Base-by-base conservation (phyloP, 1,140 invertebrate genomes). In the Listronotus bonariensis region DNA sequence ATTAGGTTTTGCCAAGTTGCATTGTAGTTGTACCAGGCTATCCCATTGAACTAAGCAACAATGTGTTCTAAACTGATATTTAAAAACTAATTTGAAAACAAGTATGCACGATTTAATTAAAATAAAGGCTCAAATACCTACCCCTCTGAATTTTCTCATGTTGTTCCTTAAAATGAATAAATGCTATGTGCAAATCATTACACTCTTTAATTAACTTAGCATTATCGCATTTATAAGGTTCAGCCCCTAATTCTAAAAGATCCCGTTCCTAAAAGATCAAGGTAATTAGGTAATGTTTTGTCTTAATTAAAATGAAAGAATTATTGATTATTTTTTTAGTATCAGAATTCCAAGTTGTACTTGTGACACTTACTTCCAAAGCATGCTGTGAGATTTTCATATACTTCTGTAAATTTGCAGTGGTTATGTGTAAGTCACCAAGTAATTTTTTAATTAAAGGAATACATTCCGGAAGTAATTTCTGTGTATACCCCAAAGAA, bases 401-500 rank as follows among this genome's bases (percentile, higher is more conserved):
- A 71, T 89, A 90, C 79, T 92, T 87, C 72, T 89, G 87, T 31
- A 93, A 79, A 74, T 87, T 91, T 54, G 89, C 85, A 26, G 89
- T 92, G 15, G 91, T 92, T 75, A 90, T 86, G 55, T 92, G 79
- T 51, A 93, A 81, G 80, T 93, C 91, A 54, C 84, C 84, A 59
- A 91, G 76, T 61, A 93, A 77, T 76, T 85, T 86, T 80, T 92
- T 88, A 65, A 92, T 87, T 57, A 93, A 78, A 43, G 88, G 87
- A 31, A 92, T 77, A 66, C 86, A 85, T 69, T 93, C 91, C 17
- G 87, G 73, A 1, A 85, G 83, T 46, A 93, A 80, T n/a, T 82
- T 77, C 76, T 92, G 87, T 58, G 83, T 84, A 75, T 93, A 93
- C 14, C 92, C 92, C 56, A 92, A 82, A 55, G 82, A 82, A 76